A percentile compares a stretch with the other conserved stretches of the same genome.
Evolutionary conservation across 2,888 invertebrate genomes (phyloP).

Genomic region (Bugulina stolonifera): DNA sequence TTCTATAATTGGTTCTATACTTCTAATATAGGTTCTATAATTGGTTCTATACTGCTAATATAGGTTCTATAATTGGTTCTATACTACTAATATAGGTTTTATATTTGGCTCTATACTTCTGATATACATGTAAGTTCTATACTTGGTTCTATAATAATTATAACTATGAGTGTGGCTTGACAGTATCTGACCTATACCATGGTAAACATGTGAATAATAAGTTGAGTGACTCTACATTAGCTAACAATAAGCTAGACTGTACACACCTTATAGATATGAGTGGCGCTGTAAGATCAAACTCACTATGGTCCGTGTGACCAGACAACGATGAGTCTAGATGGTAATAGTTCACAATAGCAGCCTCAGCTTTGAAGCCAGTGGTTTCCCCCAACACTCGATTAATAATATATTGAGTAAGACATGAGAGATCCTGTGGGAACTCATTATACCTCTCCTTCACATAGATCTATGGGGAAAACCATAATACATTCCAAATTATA

Average conservation of each 20-base stretch:
- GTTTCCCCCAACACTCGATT: slow-evolving; percentile 37
- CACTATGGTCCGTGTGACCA: slow-evolving; percentile 91
- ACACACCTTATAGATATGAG: slow-evolving; percentile 77
- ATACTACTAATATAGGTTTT: too few relatives aligned
- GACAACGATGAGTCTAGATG: slow-evolving; percentile 84
- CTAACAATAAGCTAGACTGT: background rate
- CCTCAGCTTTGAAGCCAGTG: slow-evolving; percentile 61
- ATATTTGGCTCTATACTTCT: too few relatives aligned
- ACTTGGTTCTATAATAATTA: too few relatives aligned
- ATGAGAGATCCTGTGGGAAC: slow-evolving; percentile 70
- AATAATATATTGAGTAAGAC: slow-evolving; percentile 62
- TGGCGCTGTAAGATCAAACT: slow-evolving; percentile 76
- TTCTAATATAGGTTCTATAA: too few relatives aligned
- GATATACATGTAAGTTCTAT: too few relatives aligned
- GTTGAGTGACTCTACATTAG: too few relatives aligned
- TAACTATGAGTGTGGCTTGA: too few relatives aligned
- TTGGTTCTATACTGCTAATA: too few relatives aligned
- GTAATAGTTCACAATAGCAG: slow-evolving; percentile 94
- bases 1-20: too few relatives aligned
- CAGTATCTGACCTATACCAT: too few relatives aligned
- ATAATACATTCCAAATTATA: background rate
- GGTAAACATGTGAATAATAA: too few relatives aligned
- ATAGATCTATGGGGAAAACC: slow-evolving; percentile 38
- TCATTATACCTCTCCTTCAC: slow-evolving; percentile 48
- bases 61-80: too few relatives aligned